Conservation (phyloP, 2,797 vertebrate genomes). For the Rallus crepitans region DNA sequence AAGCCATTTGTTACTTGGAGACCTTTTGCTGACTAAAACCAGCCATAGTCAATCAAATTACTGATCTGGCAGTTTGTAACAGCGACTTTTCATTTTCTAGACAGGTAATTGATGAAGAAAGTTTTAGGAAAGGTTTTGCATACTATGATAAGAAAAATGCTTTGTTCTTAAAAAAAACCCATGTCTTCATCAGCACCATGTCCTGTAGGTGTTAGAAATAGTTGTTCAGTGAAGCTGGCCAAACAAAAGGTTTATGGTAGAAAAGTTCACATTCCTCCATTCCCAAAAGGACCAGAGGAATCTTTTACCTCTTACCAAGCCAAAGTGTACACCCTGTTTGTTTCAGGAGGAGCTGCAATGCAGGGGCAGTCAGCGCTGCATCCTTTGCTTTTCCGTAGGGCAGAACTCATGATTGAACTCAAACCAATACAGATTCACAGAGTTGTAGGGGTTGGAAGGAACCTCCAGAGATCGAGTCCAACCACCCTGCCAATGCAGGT, state of each 20-base stretch:
- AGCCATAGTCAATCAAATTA: constrained; percentile 57
- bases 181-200: background rate
- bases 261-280: background rate
- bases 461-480: no score
- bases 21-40: constrained; percentile 55
- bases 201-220: background rate
- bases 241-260: background rate
- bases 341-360: background rate
- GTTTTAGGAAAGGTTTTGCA: constrained; percentile 30
- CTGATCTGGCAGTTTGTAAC: constrained; percentile 43
- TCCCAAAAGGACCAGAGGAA: background rate
- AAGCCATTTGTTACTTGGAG: constrained; percentile 50
- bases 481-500: no score
- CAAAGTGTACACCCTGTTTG: accelerated
- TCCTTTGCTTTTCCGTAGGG: background rate
- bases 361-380: background rate
- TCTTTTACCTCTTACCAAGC: background rate
- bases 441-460: no score
- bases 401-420: background rate
- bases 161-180: background rate
- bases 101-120: constrained; percentile 47
- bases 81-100: constrained; percentile 27
- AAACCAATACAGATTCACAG: background rate
- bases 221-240: background rate
- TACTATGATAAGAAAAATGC: background rate